Conservation (phyloP, 2,113 vertebrate species). For the Pelobates fuscus region DNA sequence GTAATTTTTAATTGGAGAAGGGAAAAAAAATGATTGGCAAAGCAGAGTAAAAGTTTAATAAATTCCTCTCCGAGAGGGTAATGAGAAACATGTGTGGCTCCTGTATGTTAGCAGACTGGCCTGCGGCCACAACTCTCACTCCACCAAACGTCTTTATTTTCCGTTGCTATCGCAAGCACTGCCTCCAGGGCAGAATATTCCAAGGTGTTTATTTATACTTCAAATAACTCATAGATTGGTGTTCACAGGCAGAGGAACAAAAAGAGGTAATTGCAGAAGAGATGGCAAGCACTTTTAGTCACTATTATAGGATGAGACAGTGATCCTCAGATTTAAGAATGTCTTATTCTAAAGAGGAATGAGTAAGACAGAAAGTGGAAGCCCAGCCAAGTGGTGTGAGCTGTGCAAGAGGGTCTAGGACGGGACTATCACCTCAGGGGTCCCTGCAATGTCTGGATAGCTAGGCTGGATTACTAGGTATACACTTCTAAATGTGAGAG, state of each 20-base stretch:
- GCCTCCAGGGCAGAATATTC: constrained; percentile 18
- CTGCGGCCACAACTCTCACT: neutral
- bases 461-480: too few relatives aligned
- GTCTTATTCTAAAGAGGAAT: neutral
- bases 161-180: neutral
- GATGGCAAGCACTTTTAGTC: neutral
- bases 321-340: neutral
- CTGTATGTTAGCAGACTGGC: constrained; percentile 10
- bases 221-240: constrained; percentile 29
- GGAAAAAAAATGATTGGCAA: neutral
- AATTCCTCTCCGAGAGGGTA: constrained; percentile 3
- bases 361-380: neutral
- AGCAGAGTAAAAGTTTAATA: neutral
- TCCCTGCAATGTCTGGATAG: too few relatives aligned
- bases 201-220: constrained; percentile 24
- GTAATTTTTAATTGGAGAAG: constrained; percentile 8
- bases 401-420: neutral
- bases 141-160: constrained; percentile 12
- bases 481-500: neutral
- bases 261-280: neutral
- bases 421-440: neutral
- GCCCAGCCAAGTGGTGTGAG: neutral
- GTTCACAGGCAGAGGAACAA: neutral
- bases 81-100: constrained; percentile 27
- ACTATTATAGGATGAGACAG: neutral